phyloP scores from a whole-genome alignment of 2,797 vertebrate species.

The Lateolabrax maculatus region DNA sequence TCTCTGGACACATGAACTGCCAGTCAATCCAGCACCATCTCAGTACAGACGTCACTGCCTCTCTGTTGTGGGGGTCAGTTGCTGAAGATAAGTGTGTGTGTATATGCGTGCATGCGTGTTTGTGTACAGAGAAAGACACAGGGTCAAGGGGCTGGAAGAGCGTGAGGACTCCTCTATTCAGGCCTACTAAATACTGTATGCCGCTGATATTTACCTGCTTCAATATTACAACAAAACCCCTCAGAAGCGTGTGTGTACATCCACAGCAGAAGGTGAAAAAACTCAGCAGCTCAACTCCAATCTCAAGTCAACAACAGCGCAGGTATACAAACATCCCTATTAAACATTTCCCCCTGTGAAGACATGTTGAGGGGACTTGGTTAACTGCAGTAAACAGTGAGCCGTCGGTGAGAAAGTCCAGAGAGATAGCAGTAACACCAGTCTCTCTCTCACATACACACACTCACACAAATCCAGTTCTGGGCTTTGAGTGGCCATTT shows the following conservation, averaged over 20 bases:
- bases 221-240: slow-evolving; percentile 59
- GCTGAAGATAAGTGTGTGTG: slow-evolving; percentile 50
- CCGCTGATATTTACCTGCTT: slow-evolving; percentile 68
- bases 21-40: slow-evolving; percentile 73
- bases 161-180: slow-evolving; percentile 62
- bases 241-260: slow-evolving; percentile 32
- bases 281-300: slow-evolving; percentile 43
- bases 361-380: slow-evolving; percentile 38
- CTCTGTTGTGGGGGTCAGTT: slow-evolving; percentile 61
- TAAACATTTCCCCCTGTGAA: slow-evolving; percentile 50
- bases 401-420: slow-evolving; percentile 68
- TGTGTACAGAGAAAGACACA: slow-evolving; percentile 15
- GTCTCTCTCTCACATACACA: slow-evolving; percentile 31
- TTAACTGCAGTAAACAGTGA: slow-evolving; percentile 58
- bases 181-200: slow-evolving; percentile 73
- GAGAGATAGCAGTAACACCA: slow-evolving; percentile 41
- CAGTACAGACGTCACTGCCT: slow-evolving; percentile 62
- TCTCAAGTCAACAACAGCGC: slow-evolving; percentile 43
- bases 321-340: slow-evolving; percentile 57
- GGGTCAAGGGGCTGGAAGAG: slow-evolving; percentile 68
- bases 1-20: slow-evolving; percentile 69
- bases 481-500: slow-evolving; percentile 81
- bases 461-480: slow-evolving; percentile 48
- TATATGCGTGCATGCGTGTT: slow-evolving; percentile 31
- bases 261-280: slow-evolving; percentile 37